Base-by-base conservation (phyloP, 2,888 invertebrate genomes). In the Clitarchus hookeri region DNA sequence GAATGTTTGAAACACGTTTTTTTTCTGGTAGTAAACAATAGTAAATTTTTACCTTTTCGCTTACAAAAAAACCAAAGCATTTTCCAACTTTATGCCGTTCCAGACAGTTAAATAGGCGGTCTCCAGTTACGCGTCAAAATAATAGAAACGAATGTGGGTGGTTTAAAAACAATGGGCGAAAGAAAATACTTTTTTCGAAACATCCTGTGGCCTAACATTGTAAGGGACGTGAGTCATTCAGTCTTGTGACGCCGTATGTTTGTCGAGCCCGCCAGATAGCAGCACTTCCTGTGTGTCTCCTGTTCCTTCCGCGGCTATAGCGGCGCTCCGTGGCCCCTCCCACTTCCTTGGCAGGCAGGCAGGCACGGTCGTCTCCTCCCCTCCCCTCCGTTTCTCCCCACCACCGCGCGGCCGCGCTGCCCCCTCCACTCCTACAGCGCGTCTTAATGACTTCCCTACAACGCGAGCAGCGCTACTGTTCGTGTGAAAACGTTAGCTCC, bases 231-330 rank as follows among this genome's bases (percentile, higher is more conserved):
- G 65, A 65, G 65, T 65, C 65, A 65, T 65, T 65, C 65, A 65
- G 65, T 65, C 65, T 19, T 65, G 65, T 65, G 65, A 65, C 65
- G 65, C 65, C 65, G 65, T 65, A 65, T 65, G 65, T 65, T 65
- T 65, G 65, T 65, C 65, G 65, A 65, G 65, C 65, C 44, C 86
- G 84, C 86, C 84, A 86, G 86, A 84, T 84, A 86, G 86, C 86
- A 86, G 86, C 86, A 86, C 86, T 53, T 54, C 80, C 84, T 54
- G 84, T 27, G 26, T 85, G 25, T 65, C 65, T n/a, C n/a, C 65
- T 65, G 19, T 65, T 23, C 65, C 65, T 23, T 65, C 65, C 65
- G 0, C 65, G 0, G 11, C 8, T 26, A 44, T 77, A 78, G 84
- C 83, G 80, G 85, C 84, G 44, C 44, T 85, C 27, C 48, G n/a